Percentiles rank a stretch among this genome's conserved stretches.
Evolutionary conservation across 2,797 vertebrate genomes (phyloP).

Genomic region (Todus mexicanus): DNA sequence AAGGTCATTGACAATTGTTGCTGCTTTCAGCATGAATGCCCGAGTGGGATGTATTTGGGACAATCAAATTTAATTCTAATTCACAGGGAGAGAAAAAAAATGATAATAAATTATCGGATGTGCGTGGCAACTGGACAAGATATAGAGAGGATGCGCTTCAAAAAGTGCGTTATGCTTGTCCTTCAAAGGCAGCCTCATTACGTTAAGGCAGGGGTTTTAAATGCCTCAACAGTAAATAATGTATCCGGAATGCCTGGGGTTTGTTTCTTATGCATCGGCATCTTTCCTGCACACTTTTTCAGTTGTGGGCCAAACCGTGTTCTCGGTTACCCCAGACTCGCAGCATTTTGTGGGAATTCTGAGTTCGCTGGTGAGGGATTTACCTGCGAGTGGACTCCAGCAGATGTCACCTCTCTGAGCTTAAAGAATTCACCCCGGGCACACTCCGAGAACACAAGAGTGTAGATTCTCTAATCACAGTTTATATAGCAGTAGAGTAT

Average conservation of each 20-base stretch:
- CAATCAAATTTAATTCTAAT: slow-evolving; percentile 54
- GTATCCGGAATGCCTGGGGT: slow-evolving; percentile 2
- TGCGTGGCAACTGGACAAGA: neutral
- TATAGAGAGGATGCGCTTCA: neutral
- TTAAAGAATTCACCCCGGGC: neutral
- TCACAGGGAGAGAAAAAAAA: neutral
- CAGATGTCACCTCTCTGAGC: neutral
- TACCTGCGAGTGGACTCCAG: neutral
- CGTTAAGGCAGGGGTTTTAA: neutral
- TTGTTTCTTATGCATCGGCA: slow-evolving; percentile 11
- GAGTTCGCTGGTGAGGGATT: neutral
- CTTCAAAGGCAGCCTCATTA: neutral
- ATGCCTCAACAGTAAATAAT: neutral
- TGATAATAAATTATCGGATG: neutral
- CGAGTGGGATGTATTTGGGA: slow-evolving; percentile 56
- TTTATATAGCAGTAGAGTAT: neutral
- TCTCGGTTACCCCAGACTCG: neutral
- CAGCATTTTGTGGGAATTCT: neutral
- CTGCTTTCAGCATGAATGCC: slow-evolving; percentile 64
- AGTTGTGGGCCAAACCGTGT: neutral
- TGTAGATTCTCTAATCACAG: neutral
- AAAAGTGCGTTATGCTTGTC: neutral
- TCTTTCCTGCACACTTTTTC: neutral
- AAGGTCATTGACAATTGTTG: slow-evolving; percentile 72
- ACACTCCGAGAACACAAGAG: neutral